Evolutionary conservation across 1,140 invertebrate genomes (phyloP).

Genomic region (Lordiphosa mommai): DNA sequence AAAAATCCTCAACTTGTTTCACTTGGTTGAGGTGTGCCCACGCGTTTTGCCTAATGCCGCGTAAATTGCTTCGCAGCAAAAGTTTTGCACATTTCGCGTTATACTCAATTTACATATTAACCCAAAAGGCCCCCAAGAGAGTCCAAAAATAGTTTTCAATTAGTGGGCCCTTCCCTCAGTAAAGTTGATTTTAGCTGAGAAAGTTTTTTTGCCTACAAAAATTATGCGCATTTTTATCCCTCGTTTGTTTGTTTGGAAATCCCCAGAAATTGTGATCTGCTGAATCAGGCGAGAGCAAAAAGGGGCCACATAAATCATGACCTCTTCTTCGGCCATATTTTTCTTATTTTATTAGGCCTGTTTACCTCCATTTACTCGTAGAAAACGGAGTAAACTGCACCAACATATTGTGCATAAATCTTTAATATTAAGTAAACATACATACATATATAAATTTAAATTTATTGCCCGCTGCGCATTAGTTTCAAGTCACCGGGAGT

Average conservation of each 20-base stretch:
- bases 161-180: slow-evolving; percentile 36
- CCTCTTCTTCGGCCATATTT: slow-evolving; percentile 46
- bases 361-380: slow-evolving; percentile 48
- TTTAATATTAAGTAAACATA: slow-evolving; percentile 74
- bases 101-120: slow-evolving; percentile 72
- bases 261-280: slow-evolving; percentile 23
- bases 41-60: slow-evolving; percentile 72
- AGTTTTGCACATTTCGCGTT: slow-evolving; percentile 74
- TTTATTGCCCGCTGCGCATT: slow-evolving; percentile 68
- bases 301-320: slow-evolving; percentile 37
- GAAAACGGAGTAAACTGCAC: slow-evolving; percentile 1
- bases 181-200: slow-evolving; percentile 12
- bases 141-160: slow-evolving; percentile 76
- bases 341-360: slow-evolving; percentile 63
- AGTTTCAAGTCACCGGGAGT: slow-evolving; percentile 38
- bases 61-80: slow-evolving; percentile 74
- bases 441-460: slow-evolving; percentile 67
- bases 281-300: slow-evolving; percentile 28
- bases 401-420: slow-evolving; percentile 72
- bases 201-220: slow-evolving; percentile 45
- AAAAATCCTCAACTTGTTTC: background rate
- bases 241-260: slow-evolving; percentile 1
- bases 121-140: slow-evolving; percentile 43
- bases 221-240: slow-evolving; percentile 73
- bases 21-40: slow-evolving; percentile 58